These are phyloP conservation scores for Catostomus latipinnis DNA, from an alignment of 2,797 vertebrate species.

Conservation along the genomic window DNA sequence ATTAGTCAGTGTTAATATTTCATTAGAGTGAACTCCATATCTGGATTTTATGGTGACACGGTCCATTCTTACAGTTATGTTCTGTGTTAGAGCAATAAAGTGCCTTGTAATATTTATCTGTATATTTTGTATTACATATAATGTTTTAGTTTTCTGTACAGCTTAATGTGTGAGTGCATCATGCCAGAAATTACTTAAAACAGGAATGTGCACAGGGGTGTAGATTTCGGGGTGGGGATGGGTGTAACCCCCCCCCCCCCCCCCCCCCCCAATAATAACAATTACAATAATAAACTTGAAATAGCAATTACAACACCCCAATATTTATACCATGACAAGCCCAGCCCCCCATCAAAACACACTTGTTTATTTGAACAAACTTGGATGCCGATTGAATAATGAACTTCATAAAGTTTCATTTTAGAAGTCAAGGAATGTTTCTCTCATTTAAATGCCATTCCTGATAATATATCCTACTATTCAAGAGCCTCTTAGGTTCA, in stretches of 20 bases:
- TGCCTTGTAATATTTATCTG: neutral
- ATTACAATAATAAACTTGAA: too few relatives aligned
- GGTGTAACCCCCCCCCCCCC: too few relatives aligned
- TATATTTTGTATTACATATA: too few relatives aligned
- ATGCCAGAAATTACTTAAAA: too few relatives aligned
- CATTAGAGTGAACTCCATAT: slow-evolving; percentile 17
- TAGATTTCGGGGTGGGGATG: too few relatives aligned
- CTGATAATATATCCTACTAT: neutral
- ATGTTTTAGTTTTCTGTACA: too few relatives aligned
- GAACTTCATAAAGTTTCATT: slow-evolving; percentile 7
- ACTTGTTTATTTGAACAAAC: neutral
- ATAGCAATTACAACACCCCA: too few relatives aligned
- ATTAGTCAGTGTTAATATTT: slow-evolving; percentile 8
- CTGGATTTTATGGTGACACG: neutral
- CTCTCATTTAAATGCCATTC: neutral
- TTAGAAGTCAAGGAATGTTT: neutral
- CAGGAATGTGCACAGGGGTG: too few relatives aligned
- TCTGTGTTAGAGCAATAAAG: neutral
- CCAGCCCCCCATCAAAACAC: neutral
- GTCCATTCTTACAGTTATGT: neutral
- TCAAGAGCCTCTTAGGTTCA: neutral
- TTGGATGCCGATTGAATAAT: neutral
- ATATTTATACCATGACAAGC: too few relatives aligned
- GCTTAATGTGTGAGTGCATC: neutral
- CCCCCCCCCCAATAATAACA: too few relatives aligned